Evolutionary conservation across 2,113 vertebrate genomes (phyloP), one percentile per base, ranked within the genome.

Genomic region (Corythaeola cristata): DNA sequence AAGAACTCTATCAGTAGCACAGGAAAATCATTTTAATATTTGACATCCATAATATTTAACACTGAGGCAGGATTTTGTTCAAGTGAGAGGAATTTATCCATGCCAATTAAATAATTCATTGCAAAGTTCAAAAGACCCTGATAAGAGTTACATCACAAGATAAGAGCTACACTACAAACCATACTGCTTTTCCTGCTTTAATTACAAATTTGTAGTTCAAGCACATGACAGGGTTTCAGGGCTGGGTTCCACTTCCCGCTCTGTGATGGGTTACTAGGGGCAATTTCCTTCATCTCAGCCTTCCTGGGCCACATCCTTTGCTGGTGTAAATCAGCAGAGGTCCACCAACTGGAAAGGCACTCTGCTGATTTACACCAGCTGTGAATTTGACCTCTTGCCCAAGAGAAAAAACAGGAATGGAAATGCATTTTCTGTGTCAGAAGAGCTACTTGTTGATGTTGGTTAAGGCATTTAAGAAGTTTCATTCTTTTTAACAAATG

Each of bases 91-190:
- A 93, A 97, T 97, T 96, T 97, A 95, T 97, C 87, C 90, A 87
- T 93, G 94, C 92, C 95, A 97, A 97, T 97, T 96, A 97, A 97
- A 95, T 92, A 92, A 96, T 94, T 92, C 92, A 90, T 95, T 30
- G 23, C 85, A 87, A 60, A 96, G 96, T 97, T 97, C 95, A 97
- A 97, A 97, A 96, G 96, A 96, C 76, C 62, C 81, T 90, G 96
- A 94, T 94, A 92, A 94, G 88, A 95, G 80, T 85, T 96, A 97
- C 89, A 88, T 82, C 78, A 92, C 82, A 44, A 44, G 96, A 94
- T 94, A 92, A 94, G 88, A 95, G 78, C 83, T 96, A 97, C 89
- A 87, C 84, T 76, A 91, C 82, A 95, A 96, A 88, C 81, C 79
- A 23, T 78, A 91, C 83, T 89, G 91, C 84, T 97, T 97, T 94